Percentiles rank a stretch among this genome's conserved stretches.
phyloP scores from a whole-genome alignment of 2,888 invertebrate species.

The Cryptocephalus primarius region DNA sequence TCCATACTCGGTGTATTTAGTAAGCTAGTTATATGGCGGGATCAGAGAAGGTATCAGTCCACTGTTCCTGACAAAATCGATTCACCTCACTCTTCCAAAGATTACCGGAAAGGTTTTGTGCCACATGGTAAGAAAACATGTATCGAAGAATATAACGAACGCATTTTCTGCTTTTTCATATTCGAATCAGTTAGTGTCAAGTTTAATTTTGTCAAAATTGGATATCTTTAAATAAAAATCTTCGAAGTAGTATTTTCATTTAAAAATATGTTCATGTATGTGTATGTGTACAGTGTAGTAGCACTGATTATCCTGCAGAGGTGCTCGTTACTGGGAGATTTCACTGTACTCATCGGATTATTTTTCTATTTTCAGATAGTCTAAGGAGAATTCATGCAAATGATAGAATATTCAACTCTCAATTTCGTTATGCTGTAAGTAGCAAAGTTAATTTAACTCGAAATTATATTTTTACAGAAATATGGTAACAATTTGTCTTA shows the following conservation, averaged over 20 bases:
- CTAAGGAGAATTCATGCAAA: conserved; percentile 96
- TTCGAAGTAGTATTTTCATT: too few relatives aligned
- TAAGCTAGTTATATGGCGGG: conserved; percentile 38
- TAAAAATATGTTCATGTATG: too few relatives aligned
- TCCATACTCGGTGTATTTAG: conserved; percentile 45
- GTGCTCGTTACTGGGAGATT: too few relatives aligned
- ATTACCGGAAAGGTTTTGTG: conserved; percentile 31
- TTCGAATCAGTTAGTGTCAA: too few relatives aligned
- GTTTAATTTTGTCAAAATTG: too few relatives aligned
- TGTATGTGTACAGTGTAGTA: too few relatives aligned
- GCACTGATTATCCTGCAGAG: too few relatives aligned
- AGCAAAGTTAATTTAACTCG: not conserved
- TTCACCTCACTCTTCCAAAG: conserved; percentile 33
- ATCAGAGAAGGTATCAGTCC: conserved; percentile 37
- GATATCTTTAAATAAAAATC: too few relatives aligned
- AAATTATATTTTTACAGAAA: too few relatives aligned
- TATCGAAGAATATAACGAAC: too few relatives aligned
- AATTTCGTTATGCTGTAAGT: conserved; percentile 98
- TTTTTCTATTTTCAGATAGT: conserved; percentile 63
- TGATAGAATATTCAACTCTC: conserved; percentile 89
- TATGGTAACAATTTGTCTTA: conserved; percentile 6
- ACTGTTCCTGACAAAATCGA: conserved; percentile 32
- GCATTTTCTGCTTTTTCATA: too few relatives aligned
- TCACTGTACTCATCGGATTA: too few relatives aligned
- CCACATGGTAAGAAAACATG: conserved; percentile 34